phyloP scores from a whole-genome alignment of 30 jellyfish, hydroid and myxozoan genomes.

The Aurelia aurita complex sp. Pacific region DNA sequence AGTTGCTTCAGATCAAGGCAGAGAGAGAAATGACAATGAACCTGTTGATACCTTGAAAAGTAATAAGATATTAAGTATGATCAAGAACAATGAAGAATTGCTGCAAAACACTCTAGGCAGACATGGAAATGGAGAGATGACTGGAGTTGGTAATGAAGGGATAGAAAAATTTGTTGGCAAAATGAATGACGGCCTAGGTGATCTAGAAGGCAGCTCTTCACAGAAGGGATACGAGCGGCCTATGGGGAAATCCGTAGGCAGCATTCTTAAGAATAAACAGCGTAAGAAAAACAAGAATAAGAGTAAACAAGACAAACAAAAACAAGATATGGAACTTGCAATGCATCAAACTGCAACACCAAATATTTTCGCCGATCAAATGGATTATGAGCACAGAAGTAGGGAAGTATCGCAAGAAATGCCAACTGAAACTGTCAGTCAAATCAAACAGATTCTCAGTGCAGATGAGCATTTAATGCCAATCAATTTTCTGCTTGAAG shows the following conservation, averaged over 20 bases:
- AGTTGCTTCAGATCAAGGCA: neutral
- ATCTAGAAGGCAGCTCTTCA: neutral
- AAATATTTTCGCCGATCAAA: conserved; percentile 51
- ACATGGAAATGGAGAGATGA: conserved; percentile 13
- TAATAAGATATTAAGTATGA: conserved; percentile 38
- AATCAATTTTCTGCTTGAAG: conserved; percentile 31
- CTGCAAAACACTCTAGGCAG: conserved; percentile 24
- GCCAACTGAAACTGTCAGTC: conserved; percentile 64
- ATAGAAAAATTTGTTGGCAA: conserved; percentile 26
- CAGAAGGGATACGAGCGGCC: conserved; percentile 8
- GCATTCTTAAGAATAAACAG: conserved; percentile 3
- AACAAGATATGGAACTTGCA: neutral
- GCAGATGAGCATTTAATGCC: conserved; percentile 58
- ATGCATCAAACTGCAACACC: conserved; percentile 9
- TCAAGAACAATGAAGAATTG: conserved; percentile 19
- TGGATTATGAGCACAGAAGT: conserved; percentile 50
- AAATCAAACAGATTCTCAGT: conserved; percentile 37
- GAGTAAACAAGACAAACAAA: conserved; percentile 1
- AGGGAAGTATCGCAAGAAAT: conserved; percentile 57
- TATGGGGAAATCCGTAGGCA: conserved; percentile 6
- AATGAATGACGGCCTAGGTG: neutral
- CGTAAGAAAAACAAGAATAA: conserved; percentile 7
- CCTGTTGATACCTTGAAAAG: conserved; percentile 25
- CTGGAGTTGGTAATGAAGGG: neutral
- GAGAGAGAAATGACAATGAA: conserved; percentile 27